Evolutionary conservation across 1,140 invertebrate species (phyloP).

Genomic region (Coptotermes formosanus): DNA sequence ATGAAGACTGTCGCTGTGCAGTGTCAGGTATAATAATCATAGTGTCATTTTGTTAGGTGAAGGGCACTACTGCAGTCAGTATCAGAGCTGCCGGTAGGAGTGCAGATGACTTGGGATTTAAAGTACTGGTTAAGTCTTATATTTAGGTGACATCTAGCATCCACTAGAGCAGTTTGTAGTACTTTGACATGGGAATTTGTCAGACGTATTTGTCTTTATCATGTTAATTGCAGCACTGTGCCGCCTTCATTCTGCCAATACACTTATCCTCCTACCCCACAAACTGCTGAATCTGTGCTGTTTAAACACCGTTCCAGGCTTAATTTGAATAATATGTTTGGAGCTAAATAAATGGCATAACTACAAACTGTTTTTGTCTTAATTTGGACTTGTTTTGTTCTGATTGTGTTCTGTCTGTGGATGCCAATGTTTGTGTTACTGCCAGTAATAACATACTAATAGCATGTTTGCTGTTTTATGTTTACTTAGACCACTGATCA

Average conservation of each 20-base stretch:
- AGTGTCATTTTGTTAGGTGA: neutral
- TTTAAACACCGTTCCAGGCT: neutral
- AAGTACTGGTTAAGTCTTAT: no score
- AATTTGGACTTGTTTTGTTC: neutral
- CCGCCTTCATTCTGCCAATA: no score
- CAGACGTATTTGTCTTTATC: no score
- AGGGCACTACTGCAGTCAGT: no score
- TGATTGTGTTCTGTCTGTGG: neutral
- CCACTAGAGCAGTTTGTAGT: no score
- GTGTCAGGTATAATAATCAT: slow-evolving; percentile 26
- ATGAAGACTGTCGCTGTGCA: slow-evolving; percentile 18
- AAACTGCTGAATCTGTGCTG: neutral
- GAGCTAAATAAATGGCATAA: neutral
- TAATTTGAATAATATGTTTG: neutral
- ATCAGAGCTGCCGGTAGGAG: no score
- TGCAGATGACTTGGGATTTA: no score
- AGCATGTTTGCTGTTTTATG: slow-evolving; percentile 32
- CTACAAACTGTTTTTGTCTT: neutral
- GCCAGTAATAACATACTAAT: slow-evolving; percentile 28
- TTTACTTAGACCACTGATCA: slow-evolving; percentile 35
- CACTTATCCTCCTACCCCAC: neutral
- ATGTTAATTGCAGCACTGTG: no score
- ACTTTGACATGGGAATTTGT: no score
- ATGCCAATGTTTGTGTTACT: neutral
- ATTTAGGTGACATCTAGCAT: no score